A percentile compares a stretch with the other conserved stretches of the same genome.
Evolutionary conservation across 2,113 vertebrate species (phyloP).

Genomic region (Enhydra lutris): DNA sequence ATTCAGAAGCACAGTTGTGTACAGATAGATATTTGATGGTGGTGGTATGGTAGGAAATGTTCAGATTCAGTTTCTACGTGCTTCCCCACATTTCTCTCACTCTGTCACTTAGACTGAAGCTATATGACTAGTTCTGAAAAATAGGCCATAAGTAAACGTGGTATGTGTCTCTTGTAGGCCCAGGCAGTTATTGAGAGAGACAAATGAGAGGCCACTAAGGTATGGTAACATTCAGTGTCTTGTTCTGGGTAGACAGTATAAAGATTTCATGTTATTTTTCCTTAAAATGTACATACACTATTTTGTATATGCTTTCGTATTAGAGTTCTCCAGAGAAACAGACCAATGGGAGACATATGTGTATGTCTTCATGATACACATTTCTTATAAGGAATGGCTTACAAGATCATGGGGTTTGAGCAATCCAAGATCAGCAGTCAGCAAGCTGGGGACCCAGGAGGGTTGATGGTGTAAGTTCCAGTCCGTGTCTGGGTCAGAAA

Average conservation of each 20-base stretch:
- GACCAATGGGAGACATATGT: not conserved
- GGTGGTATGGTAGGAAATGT: not conserved
- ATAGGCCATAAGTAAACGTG: not conserved
- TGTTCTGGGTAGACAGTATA: not conserved
- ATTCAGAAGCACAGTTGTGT: not conserved
- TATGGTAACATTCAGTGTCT: not conserved
- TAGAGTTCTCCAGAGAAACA: not conserved
- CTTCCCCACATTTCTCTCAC: not conserved
- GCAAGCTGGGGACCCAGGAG: not conserved
- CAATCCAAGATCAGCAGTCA: not conserved
- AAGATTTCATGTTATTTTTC: not conserved
- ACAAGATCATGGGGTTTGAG: not conserved
- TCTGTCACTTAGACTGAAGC: not conserved
- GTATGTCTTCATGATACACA: not conserved
- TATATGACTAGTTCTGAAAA: not conserved
- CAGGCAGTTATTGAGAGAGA: not conserved
- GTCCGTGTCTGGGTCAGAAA: not conserved
- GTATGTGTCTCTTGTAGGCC: not conserved
- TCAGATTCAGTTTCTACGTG: not conserved
- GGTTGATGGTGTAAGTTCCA: not conserved
- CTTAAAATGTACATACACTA: not conserved
- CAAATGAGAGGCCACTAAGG: too few relatives aligned
- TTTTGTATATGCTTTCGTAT: not conserved
- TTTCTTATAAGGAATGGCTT: not conserved
- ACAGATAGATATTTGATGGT: not conserved